These are phyloP conservation scores for Aix galericulata DNA, from an alignment of 2,113 vertebrate genomes.

Conservation along the genomic window DNA sequence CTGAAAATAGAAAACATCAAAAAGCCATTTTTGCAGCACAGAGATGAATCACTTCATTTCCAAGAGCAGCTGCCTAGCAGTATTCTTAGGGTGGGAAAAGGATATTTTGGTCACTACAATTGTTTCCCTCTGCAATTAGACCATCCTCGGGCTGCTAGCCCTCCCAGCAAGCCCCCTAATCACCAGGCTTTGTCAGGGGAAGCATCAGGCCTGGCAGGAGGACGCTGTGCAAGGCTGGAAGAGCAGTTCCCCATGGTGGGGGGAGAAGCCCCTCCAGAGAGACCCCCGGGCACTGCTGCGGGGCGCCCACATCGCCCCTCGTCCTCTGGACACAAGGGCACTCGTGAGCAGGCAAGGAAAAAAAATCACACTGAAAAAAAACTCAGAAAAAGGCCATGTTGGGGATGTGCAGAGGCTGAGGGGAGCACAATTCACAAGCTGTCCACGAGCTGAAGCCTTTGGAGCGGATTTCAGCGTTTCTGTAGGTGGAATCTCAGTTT, in stretches of 20 bases:
- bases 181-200: not conserved
- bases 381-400: no score
- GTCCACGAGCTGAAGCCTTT: not conserved
- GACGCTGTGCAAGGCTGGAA: not conserved
- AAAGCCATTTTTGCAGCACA: not conserved
- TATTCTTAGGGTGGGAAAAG: rapidly evolving
- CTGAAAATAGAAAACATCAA: not conserved
- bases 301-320: no score
- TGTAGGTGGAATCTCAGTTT: not conserved
- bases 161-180: not conserved
- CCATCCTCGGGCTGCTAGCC: rapidly evolving
- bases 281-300: no score
- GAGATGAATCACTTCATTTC: not conserved
- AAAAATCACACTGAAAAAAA: not conserved
- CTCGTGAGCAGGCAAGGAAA: rapidly evolving
- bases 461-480: not conserved
- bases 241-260: no score
- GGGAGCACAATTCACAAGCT: not conserved
- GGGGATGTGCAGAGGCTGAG: not conserved
- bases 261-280: no score
- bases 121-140: not conserved
- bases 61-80: rapidly evolving
- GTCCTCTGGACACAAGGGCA: not conserved
- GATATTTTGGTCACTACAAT: not conserved
- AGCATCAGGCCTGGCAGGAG: not conserved